phyloP scores from a whole-genome alignment of 2,888 invertebrate genomes.

The Erebia epiphron region DNA sequence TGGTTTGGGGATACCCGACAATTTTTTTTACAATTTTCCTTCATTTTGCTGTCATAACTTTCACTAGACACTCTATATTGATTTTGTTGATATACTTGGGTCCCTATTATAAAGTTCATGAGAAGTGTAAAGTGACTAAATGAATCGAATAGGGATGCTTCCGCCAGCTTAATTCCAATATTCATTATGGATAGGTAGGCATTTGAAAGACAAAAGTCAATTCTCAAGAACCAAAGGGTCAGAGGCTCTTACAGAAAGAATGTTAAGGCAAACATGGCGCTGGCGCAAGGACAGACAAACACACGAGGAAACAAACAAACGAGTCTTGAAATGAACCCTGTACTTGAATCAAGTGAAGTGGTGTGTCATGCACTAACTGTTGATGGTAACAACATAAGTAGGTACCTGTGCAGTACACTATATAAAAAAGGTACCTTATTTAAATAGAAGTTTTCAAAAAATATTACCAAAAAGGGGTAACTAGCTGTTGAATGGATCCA shows the following conservation, averaged over 20 bases:
- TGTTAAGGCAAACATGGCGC: slow-evolving; percentile 66
- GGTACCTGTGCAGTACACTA: background rate
- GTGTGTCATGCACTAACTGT: slow-evolving; percentile 23
- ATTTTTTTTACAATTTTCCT: no score
- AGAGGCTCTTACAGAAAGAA: slow-evolving; percentile 57
- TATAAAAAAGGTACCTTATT: background rate
- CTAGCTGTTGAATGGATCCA: no score
- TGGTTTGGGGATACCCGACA: no score
- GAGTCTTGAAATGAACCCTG: slow-evolving; percentile 49
- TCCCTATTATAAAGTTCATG: no score
- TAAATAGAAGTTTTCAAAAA: no score
- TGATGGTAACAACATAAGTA: slow-evolving; percentile 17
- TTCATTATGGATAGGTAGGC: background rate
- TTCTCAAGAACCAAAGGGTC: slow-evolving; percentile 40
- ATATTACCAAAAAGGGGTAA: no score
- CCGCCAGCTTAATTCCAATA: no score
- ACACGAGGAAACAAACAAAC: slow-evolving; percentile 50
- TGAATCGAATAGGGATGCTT: no score
- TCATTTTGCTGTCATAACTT: no score
- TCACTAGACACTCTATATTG: no score
- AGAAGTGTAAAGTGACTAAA: no score
- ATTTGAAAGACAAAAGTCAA: slow-evolving; percentile 8
- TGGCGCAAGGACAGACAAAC: slow-evolving; percentile 59
- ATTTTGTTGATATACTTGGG: no score
- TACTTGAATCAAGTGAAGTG: slow-evolving; percentile 45